Conservation (phyloP, 2,113 vertebrate genomes). For the Blennius ocellaris region DNA sequence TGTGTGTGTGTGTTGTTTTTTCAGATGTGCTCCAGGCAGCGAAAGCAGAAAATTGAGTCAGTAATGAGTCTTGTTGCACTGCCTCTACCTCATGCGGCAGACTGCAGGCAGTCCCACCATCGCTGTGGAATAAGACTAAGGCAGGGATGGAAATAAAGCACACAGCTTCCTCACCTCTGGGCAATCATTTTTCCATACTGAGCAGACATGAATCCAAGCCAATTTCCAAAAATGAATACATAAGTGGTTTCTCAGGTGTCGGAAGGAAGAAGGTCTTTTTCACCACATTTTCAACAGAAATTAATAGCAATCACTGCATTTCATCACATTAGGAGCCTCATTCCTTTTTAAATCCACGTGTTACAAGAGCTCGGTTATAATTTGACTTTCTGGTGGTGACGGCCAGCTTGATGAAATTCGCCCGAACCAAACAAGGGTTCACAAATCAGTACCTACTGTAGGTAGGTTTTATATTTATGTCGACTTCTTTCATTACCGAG, state of each 20-base stretch:
- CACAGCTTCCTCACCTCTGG: slow-evolving; percentile 1
- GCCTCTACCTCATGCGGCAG: slow-evolving; percentile 44
- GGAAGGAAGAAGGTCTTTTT: too few species aligned
- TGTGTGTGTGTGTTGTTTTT: slow-evolving; percentile 1
- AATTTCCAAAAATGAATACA: too few species aligned
- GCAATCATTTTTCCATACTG: too few species aligned
- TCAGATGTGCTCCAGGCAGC: slow-evolving; percentile 51
- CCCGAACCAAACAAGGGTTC: slow-evolving; percentile 5
- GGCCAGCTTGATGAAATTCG: too few species aligned
- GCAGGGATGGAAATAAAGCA: slow-evolving; percentile 15
- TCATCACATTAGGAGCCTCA: too few species aligned
- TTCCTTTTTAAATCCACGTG: too few species aligned
- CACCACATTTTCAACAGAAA: background rate
- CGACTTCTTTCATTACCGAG: background rate
- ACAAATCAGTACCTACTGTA: background rate
- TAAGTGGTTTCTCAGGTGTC: too few species aligned
- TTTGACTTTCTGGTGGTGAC: too few species aligned
- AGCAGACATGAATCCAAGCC: too few species aligned
- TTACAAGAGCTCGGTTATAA: too few species aligned
- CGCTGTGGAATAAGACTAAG: slow-evolving; percentile 26
- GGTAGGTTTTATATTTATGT: slow-evolving; percentile 6
- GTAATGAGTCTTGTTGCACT: slow-evolving; percentile 65
- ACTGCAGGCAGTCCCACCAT: slow-evolving; percentile 46
- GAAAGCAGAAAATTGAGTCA: slow-evolving; percentile 41
- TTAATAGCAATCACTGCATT: too few species aligned